Evolutionary conservation across 2,113 vertebrate species (phyloP), one percentile per base, ranked within the genome.

Genomic region (Ornithorhynchus anatinus): DNA sequence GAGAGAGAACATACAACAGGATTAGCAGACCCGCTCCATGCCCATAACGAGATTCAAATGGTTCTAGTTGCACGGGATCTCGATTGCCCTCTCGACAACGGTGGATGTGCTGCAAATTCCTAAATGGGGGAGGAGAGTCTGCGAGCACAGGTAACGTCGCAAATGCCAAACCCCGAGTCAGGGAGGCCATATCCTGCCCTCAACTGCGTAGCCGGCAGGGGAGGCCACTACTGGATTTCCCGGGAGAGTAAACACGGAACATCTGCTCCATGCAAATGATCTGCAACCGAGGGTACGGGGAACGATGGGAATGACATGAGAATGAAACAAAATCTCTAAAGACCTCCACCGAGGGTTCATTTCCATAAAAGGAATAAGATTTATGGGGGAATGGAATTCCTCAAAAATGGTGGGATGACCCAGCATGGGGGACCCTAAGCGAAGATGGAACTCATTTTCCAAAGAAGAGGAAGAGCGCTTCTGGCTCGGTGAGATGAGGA

Each of bases 201-300:
- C 29, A 1, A 16, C 20, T 37, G 17, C 40, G 16, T 39, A 59
- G 75, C 69, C 79, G 78, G 75, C 47, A 56, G 19, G 37, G n/a
- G 52, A 81, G 37, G 48, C 8, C 44, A 5, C 32, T 45, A 23
- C 45, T 53, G 57, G 53, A 39, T 50, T 72, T 23, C 47, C 53
- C 67, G 63, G 59, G 48, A 0, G 23, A 50, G 69, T 63, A 67
- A 38, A 42, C 56, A 13, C 14, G 57, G 67, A 81, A 79, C 77
- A 85, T 75, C 75, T 81, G 66, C 58, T 77, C 63, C 65, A 58
- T 67, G 66, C 59, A 75, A 77, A 77, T 75, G 69, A 68, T 23
- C 33, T 76, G 66, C 47, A 69, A 76, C 38, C 58, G 70, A 71
- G 57, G 40, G 56, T 36, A 47, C 67, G 58, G 79, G 64, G 60